phyloP scores from a whole-genome alignment of 2,888 invertebrate genomes.

The Erynnis tages region DNA sequence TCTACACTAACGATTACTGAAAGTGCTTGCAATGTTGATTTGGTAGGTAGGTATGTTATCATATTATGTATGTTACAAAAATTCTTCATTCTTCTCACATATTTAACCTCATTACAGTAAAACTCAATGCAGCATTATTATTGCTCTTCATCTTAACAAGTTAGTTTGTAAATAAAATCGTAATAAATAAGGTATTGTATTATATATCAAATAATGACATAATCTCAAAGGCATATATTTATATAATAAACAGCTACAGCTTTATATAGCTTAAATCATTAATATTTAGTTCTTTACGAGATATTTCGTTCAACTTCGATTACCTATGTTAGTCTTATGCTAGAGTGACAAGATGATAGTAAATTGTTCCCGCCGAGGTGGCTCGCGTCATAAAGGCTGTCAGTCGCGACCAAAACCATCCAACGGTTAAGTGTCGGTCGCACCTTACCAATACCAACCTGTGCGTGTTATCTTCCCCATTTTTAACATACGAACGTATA shows the following conservation, averaged over 20 bases:
- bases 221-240: conserved; percentile 62
- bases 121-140: conserved; percentile 50
- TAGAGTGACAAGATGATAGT: conserved; percentile 58
- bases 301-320: conserved; percentile 61
- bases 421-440: not conserved
- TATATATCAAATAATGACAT: conserved; percentile 44
- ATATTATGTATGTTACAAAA: conserved; percentile 3
- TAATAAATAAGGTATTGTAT: conserved; percentile 38
- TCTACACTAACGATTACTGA: conserved; percentile 13
- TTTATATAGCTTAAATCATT: conserved; percentile 56
- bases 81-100: conserved; percentile 12
- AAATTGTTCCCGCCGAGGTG: conserved; percentile 66
- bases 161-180: conserved; percentile 45
- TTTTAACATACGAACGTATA: too few relatives aligned
- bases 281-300: conserved; percentile 49
- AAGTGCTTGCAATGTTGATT: not conserved
- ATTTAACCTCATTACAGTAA: conserved; percentile 55
- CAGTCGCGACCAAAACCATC: not conserved
- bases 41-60: too few relatives aligned
- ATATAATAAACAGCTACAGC: conserved; percentile 59
- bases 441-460: too few relatives aligned
- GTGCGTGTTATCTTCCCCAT: too few relatives aligned
- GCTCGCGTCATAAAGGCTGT: conserved; percentile 38
- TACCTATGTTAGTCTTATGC: conserved; percentile 57
- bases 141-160: conserved; percentile 53